Base-by-base conservation (phyloP, 1,140 invertebrate genomes). In the Brachionus koreanus region DNA sequence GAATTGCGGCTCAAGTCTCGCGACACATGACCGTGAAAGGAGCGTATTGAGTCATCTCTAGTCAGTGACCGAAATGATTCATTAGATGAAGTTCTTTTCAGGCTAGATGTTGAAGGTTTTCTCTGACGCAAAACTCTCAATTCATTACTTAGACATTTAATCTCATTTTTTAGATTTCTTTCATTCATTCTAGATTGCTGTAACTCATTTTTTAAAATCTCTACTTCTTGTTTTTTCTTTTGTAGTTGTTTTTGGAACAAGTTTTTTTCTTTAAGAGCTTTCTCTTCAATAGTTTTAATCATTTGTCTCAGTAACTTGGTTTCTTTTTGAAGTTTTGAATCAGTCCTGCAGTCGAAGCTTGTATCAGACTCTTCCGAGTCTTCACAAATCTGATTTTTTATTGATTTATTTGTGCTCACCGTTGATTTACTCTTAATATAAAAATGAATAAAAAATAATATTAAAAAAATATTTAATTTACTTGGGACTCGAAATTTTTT, bases 401-500 rank as follows among this genome's bases (percentile, higher is more conserved):
- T 12, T 13, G 13, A n/a, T 52, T 52, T 52, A 57, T 72, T 72
- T 2, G 13, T 5, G 9, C 16, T 19, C 39, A 42, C 43, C 13
- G 49, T 10, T 42, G 4, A 25, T 29, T 29, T 52, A 23, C 19
- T 75, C 37, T 75, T 43, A 37, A 6, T 43, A 3, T n/a, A 12
- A 43, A 46, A 52, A 12, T 39, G 9, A 72, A n/a, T 75, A 25
- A 74, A 57, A 83, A 29, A 72, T 16, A 74, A 2, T 29, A 82
- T 13, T 25, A n/a, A 79, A 77, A 63, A 43, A 39, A 61, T 82
- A 63, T 69, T 65, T 61, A 35, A 19, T 75, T 57, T 76, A 85
- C 85, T 83, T 85, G 83, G 81, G 85, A 84, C 83, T 85, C 86
- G 1, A 86, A 79, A 42, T 83, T 65, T 61, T 86, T 86, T 0